Evolutionary conservation across 2,797 vertebrate species (phyloP).

Genomic region (Sebastes itinus): DNA sequence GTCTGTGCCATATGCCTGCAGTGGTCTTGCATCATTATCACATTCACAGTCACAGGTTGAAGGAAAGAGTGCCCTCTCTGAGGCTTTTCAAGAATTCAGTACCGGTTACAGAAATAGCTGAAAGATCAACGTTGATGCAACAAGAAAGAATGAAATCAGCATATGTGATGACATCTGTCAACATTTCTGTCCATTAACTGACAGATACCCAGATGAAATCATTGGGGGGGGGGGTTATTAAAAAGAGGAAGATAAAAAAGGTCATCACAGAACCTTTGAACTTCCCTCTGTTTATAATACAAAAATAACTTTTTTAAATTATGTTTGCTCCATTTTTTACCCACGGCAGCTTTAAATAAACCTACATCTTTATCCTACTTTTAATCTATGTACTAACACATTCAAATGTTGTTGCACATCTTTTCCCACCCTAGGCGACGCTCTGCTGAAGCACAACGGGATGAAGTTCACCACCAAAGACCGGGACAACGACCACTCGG

Average conservation of each 20-base stretch:
- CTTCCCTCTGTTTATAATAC: no score
- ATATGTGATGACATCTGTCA: neutral
- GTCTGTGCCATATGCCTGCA: slow-evolving; percentile 33
- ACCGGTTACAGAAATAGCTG: neutral
- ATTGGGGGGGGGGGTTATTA: slow-evolving; percentile 33
- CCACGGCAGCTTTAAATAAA: neutral
- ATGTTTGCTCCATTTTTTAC: no score
- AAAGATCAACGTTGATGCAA: neutral
- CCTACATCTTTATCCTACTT: neutral
- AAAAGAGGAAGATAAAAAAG: slow-evolving; percentile 55
- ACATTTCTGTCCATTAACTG: slow-evolving; percentile 32
- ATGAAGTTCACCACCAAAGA: slow-evolving; percentile 99
- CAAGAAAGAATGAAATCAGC: neutral
- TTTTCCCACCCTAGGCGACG: slow-evolving; percentile 81
- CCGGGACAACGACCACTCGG: slow-evolving; percentile 94
- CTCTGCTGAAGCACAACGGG: slow-evolving; percentile 94
- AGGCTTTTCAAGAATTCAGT: neutral
- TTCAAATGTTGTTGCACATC: neutral
- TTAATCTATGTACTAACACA: neutral
- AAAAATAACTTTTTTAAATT: no score
- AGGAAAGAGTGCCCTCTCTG: neutral
- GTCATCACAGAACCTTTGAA: slow-evolving; percentile 45
- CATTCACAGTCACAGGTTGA: slow-evolving; percentile 28
- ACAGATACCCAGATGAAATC: slow-evolving; percentile 35
- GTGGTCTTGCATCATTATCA: slow-evolving; percentile 45